Conservation (phyloP, 2,113 vertebrate species). For the Pachyramphus minor region DNA sequence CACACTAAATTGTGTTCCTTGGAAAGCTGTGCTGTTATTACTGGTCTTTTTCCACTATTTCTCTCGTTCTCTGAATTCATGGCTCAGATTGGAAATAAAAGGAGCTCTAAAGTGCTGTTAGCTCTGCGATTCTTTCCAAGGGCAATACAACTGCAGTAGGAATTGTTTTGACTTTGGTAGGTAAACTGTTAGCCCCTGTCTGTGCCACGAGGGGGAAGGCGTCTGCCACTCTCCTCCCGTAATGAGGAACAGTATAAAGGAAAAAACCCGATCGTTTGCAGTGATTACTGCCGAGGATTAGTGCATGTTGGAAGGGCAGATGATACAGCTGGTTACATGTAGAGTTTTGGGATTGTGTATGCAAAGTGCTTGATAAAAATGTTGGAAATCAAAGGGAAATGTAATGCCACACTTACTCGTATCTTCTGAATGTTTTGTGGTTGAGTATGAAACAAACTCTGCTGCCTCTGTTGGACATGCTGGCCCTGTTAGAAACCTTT, state of each 20-base stretch:
- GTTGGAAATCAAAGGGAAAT: background rate
- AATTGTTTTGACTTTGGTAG: background rate
- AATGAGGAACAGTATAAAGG: background rate
- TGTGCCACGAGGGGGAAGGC: slow-evolving; percentile 40
- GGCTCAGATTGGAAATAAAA: background rate
- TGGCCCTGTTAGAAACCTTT: background rate
- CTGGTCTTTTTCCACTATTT: background rate
- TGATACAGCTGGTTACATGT: background rate
- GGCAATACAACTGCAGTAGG: background rate
- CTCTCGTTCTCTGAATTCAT: background rate
- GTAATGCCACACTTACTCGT: background rate
- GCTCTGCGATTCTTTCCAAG: background rate
- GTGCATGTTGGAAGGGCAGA: background rate
- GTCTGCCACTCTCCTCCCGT: background rate
- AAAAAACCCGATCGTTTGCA: background rate
- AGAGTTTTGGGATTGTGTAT: background rate
- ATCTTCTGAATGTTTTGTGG: background rate
- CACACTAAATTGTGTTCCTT: background rate
- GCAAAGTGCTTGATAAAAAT: background rate
- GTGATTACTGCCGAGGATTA: background rate
- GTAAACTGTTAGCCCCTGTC: background rate
- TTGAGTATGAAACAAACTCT: background rate
- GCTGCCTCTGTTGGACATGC: background rate
- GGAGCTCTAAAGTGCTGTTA: background rate
- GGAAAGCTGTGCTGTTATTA: background rate